These are phyloP conservation scores for Andrena praecox DNA, from an alignment of 2,888 invertebrate species.

Conservation along the genomic window DNA sequence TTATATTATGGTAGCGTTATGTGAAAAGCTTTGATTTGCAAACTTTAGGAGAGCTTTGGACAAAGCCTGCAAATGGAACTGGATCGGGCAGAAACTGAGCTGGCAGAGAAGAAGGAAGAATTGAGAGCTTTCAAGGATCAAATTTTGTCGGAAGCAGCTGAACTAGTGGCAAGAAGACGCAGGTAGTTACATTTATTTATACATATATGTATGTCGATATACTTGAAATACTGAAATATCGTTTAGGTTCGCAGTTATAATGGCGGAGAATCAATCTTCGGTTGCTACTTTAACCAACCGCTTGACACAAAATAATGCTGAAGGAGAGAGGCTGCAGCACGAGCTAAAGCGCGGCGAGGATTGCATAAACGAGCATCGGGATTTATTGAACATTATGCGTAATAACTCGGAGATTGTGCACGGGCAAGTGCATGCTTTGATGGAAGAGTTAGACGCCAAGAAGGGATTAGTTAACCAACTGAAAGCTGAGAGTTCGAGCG, in stretches of 20 bases:
- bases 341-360: slow-evolving; percentile 76
- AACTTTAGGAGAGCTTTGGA: slow-evolving; percentile 80
- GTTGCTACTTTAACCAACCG: slow-evolving; percentile 77
- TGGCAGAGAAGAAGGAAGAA: slow-evolving; percentile 81
- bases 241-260: slow-evolving; percentile 79
- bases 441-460: slow-evolving; percentile 76
- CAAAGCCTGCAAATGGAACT: slow-evolving; percentile 82
- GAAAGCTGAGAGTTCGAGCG: slow-evolving; percentile 73
- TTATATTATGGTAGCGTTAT: not conserved
- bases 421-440: slow-evolving; percentile 76
- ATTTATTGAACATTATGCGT: slow-evolving; percentile 75
- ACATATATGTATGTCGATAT: not conserved
- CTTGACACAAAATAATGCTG: slow-evolving; percentile 78
- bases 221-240: not conserved
- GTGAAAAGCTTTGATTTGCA: slow-evolving; percentile 2
- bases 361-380: slow-evolving; percentile 76
- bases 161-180: slow-evolving; percentile 80
- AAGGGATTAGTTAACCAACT: slow-evolving; percentile 76
- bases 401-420: slow-evolving; percentile 77
- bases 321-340: slow-evolving; percentile 78
- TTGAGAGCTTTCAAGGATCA: slow-evolving; percentile 80
- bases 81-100: slow-evolving; percentile 81
- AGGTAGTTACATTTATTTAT: slow-evolving; percentile 61
- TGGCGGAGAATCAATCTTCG: slow-evolving; percentile 82
- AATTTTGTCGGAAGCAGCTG: slow-evolving; percentile 81